These are phyloP conservation scores for Rhodeus uyekii DNA, from an alignment of 2,797 vertebrate species.

Conservation along the genomic window DNA sequence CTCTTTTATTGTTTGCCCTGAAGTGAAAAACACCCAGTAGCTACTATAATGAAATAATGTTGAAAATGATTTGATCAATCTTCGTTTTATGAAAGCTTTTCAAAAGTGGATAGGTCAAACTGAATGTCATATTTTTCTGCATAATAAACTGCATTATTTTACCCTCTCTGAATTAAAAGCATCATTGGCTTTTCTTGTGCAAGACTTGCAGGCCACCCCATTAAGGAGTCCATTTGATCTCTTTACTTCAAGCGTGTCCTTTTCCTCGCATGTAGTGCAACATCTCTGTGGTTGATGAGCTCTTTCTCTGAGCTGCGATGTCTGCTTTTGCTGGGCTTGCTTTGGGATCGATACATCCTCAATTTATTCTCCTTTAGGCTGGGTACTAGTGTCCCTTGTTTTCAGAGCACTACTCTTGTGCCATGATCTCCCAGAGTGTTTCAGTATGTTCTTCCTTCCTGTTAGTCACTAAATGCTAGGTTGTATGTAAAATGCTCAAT, in stretches of 20 bases:
- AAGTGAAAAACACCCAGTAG: background rate
- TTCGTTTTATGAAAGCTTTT: slow-evolving; percentile 1
- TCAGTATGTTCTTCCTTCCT: slow-evolving; percentile 59
- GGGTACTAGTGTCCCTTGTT: slow-evolving; percentile 51
- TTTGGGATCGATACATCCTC: slow-evolving; percentile 58
- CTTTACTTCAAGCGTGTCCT: slow-evolving; percentile 34
- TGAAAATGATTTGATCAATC: slow-evolving; percentile 3
- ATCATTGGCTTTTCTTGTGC: slow-evolving; percentile 11
- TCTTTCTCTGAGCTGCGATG: slow-evolving; percentile 37
- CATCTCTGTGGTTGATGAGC: slow-evolving; percentile 54
- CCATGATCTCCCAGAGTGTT: slow-evolving; percentile 64
- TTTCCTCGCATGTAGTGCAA: slow-evolving; percentile 34
- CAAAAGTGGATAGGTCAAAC: slow-evolving; percentile 5
- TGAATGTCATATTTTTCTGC: background rate
- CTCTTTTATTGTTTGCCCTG: background rate
- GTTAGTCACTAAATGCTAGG: slow-evolving; percentile 61
- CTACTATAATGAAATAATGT: background rate
- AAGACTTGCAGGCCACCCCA: slow-evolving; percentile 5
- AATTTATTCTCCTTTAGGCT: slow-evolving; percentile 62
- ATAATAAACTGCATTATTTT: slow-evolving; percentile 7
- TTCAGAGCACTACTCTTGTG: slow-evolving; percentile 60
- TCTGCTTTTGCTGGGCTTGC: slow-evolving; percentile 55
- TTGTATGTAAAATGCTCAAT: slow-evolving; percentile 62
- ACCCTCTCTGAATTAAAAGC: slow-evolving; percentile 33
- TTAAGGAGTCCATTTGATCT: slow-evolving; percentile 36